phyloP scores from a whole-genome alignment of 2,888 invertebrate genomes.

The Agonopterix alstromeriana region DNA sequence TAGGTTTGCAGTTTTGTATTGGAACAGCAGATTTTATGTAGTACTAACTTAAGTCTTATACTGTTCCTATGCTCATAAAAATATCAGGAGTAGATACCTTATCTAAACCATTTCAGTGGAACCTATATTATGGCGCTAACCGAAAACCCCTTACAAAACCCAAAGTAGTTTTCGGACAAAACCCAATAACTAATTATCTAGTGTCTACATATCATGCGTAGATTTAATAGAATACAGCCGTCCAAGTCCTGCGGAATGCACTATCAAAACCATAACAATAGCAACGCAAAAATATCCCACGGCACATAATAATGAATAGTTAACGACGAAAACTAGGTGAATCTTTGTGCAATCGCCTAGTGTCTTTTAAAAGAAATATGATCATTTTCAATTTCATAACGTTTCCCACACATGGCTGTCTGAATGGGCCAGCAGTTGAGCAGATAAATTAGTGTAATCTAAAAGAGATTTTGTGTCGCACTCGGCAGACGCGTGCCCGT shows the following conservation, averaged over 20 bases:
- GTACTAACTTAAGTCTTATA: too few species aligned
- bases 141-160: too few species aligned
- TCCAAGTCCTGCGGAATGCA: conserved; percentile 58
- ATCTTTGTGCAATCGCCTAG: conserved; percentile 72
- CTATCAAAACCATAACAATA: conserved; percentile 66
- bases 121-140: too few species aligned
- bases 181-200: too few species aligned
- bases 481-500: conserved; percentile 38
- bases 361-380: conserved; percentile 76
- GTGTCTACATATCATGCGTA: not conserved
- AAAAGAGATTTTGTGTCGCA: conserved; percentile 60
- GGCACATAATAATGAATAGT: conserved; percentile 74
- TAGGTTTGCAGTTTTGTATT: too few species aligned
- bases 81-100: too few species aligned
- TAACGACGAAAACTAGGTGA: conserved; percentile 76
- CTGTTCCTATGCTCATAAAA: too few species aligned
- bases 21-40: too few species aligned
- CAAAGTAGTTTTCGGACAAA: too few species aligned
- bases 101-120: too few species aligned
- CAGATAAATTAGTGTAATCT: conserved; percentile 73
- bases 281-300: conserved; percentile 64
- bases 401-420: conserved; percentile 61
- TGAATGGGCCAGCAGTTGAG: conserved; percentile 49
- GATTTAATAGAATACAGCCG: not conserved
- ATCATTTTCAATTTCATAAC: conserved; percentile 76